phyloP scores from a whole-genome alignment of 2,888 invertebrate genomes.

The Troides oblongomaculatus region DNA sequence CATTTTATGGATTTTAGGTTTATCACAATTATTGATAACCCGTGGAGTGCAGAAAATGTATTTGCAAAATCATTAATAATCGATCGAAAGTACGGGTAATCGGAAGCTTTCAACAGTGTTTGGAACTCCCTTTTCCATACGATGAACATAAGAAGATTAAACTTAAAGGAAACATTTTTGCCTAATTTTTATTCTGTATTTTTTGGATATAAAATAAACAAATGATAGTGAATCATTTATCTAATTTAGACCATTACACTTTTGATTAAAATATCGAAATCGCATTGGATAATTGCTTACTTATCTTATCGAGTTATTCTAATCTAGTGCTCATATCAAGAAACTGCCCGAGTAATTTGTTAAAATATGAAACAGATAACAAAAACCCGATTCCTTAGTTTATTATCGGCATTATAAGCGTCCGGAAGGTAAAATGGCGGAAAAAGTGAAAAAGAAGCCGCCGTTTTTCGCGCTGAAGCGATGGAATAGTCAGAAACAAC shows the following conservation, averaged over 20 bases:
- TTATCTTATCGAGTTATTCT: constrained; percentile 25
- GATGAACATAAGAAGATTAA: neutral
- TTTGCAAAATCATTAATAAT: no score
- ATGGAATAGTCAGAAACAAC: constrained; percentile 52
- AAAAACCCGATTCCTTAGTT: constrained; percentile 10
- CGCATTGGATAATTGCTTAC: constrained; percentile 22
- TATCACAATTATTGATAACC: no score
- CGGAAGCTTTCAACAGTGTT: no score
- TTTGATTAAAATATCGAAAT: constrained; percentile 2
- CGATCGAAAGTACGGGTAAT: no score
- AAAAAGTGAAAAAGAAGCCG: constrained; percentile 63
- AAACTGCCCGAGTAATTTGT: constrained; percentile 26
- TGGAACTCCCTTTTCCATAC: neutral
- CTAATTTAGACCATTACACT: constrained; percentile 4
- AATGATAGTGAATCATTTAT: neutral
- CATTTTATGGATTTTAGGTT: no score
- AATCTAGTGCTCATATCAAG: constrained; percentile 25
- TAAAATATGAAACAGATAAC: constrained; percentile 8
- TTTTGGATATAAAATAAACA: neutral
- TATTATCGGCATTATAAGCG: constrained; percentile 7
- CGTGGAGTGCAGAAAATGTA: no score
- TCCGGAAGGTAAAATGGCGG: constrained; percentile 52
- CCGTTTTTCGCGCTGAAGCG: constrained; percentile 62
- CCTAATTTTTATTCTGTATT: neutral
- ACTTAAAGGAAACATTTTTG: neutral